phyloP scores from a whole-genome alignment of 2,113 vertebrate species.

The Acrocephalus arundinaceus region DNA sequence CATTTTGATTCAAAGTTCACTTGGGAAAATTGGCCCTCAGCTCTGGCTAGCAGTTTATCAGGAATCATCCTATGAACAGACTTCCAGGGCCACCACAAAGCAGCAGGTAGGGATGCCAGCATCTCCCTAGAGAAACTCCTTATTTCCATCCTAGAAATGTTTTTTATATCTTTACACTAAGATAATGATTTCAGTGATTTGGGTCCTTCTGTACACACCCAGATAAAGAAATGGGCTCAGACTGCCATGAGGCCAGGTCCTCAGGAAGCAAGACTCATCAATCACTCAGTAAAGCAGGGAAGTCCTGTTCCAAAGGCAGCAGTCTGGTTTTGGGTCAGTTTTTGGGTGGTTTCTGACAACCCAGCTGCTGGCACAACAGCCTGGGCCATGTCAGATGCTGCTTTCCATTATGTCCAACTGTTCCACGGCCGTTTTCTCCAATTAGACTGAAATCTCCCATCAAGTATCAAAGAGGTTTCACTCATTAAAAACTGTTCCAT shows the following conservation, averaged over 20 bases:
- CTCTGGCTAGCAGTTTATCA: background rate
- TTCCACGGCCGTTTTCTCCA: background rate
- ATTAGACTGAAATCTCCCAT: background rate
- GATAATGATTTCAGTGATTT: background rate
- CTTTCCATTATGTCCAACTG: background rate
- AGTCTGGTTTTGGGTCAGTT: background rate
- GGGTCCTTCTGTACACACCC: background rate
- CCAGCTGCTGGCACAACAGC: background rate
- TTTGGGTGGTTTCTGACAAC: background rate
- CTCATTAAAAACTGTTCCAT: no score
- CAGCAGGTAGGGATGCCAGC: background rate
- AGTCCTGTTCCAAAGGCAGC: background rate
- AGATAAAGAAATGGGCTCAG: background rate
- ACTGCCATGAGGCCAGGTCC: background rate
- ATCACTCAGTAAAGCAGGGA: background rate
- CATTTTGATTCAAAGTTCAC: background rate
- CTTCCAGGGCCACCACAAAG: background rate
- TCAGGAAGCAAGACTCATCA: background rate
- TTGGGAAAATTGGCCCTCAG: background rate
- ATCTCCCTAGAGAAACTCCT: background rate
- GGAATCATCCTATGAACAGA: background rate
- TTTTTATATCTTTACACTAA: background rate
- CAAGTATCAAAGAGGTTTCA: background rate
- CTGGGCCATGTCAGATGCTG: background rate
- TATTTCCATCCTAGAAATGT: background rate